Base-by-base conservation (phyloP, 2,113 vertebrate species). In the Neodontobutis hainanensis region DNA sequence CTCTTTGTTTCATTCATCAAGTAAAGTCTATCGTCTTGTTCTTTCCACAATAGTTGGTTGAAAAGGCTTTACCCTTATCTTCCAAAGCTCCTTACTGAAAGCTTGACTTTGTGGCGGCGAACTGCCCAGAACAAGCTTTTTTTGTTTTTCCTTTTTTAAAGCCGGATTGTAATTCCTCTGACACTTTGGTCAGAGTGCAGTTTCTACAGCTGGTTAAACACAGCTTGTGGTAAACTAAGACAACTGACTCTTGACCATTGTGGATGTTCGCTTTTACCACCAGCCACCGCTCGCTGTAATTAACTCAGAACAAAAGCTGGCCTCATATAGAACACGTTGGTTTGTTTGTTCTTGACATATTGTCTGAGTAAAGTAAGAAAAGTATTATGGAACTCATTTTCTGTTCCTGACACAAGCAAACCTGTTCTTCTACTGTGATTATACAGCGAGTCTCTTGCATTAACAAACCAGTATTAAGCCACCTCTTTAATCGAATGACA, bases 151-250 rank as follows among this genome's bases (percentile, higher is more conserved):
- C 51, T 44, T 27, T 60, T 16, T 63, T 38, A 27, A 16, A 46
- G 47, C n/a, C 40, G 3, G 36, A 32, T 64, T 35, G 35, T 76
- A 51, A 74, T 74, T 83, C 63, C 47, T 80, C 70, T 63, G 67
- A 79, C 73, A 74, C 81, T 69, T 75, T 75, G 71, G 75, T 85
- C 68, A 60, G 68, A 80, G 63, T 40, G 47, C 58, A 83, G 73
- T 44, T 71, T 78, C 75, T 78, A 74, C 88, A 91, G 90, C 87
- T 92, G 90, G 75, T 85, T 81, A 88, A 91, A 91, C 88, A 91
- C 80, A 86, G 86, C 77, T 85, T 77, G 78, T 38, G 69, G 75
- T 74, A 59, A 81, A 58, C 74, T 5, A 35, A 80, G 63, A 64
- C 80, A 72, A 65, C 43, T 65, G 75, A 74, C 74, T 32, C 68